Base-by-base conservation (phyloP, 2,113 vertebrate species). In the Brachionichthys hirsutus region DNA sequence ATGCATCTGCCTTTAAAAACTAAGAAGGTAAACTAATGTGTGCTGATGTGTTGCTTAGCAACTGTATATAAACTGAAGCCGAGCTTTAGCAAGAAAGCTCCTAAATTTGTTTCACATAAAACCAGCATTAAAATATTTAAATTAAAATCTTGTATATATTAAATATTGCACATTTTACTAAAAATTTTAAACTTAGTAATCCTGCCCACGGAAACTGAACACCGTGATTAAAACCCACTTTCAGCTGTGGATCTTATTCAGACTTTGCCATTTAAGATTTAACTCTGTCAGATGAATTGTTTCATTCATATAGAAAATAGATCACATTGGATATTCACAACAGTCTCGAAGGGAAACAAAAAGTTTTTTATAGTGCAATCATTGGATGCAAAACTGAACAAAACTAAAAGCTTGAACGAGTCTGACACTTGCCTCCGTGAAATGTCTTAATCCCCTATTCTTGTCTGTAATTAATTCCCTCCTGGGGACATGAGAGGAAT, bases 91-190 rank as follows among this genome's bases (percentile, higher is more conserved):
- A 50, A 52, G 19, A 12, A 61, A 77, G 20, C 13, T 65, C n/a
- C 9, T 43, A 58, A 5, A n/a, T 22, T 67, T 68, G 36, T 43
- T 54, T 56, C 54, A 59, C 56, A 61, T 55, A 52, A 62, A 73
- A 71, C 42, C 61, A 62, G 19, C 62, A 75, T 49, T 50, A 56
- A 58, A 45, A 15, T 20, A 1, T 36, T 18, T 38, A 53, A 53
- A 45, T 76, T 70, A 67, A 24, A 70, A 61, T 47, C 11, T 61
- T 41, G 49, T 24, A 15, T 60, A 75, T 73, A 69, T 75, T 69
- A 80, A 76, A 87, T 97, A 97, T 94, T 95, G 93, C 92, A 95
- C 93, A 88, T 91, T 87, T 67, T 77, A 88, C 85, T 88, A 56
- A 82, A 88, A 6, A 86, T 85, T 67, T 68, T 81, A 91, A 66